Evolutionary conservation across 2,888 invertebrate genomes (phyloP).

Genomic region (Stratiomys singularior): DNA sequence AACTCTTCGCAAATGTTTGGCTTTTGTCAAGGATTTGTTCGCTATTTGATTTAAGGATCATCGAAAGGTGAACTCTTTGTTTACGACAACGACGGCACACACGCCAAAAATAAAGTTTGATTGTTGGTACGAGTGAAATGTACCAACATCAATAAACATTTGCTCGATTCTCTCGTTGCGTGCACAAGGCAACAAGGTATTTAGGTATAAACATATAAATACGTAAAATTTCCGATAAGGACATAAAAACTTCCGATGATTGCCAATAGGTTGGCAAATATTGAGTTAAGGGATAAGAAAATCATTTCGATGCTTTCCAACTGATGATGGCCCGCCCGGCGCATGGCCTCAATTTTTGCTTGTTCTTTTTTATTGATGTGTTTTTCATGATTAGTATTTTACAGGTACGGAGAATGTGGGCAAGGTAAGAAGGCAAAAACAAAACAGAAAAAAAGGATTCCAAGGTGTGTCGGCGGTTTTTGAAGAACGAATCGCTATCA

Average conservation of each 20-base stretch:
- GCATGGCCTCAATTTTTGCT: neutral
- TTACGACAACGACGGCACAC: slow-evolving; percentile 20
- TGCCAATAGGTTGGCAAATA: slow-evolving; percentile 42
- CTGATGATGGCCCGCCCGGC: neutral
- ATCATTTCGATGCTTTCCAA: slow-evolving; percentile 26
- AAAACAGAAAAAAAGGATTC: too few species aligned
- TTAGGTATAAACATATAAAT: slow-evolving; percentile 5
- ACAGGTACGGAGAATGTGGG: neutral
- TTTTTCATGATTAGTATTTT: neutral
- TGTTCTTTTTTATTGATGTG: neutral
- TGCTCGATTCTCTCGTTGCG: neutral
- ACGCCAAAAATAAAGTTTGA: neutral
- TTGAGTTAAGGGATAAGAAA: slow-evolving; percentile 40
- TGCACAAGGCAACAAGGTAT: too few species aligned
- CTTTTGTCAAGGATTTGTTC: slow-evolving; percentile 42
- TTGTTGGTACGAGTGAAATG: neutral
- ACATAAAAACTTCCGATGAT: slow-evolving; percentile 46
- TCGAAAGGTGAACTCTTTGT: slow-evolving; percentile 45
- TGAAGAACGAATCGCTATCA: neutral
- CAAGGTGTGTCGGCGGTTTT: neutral
- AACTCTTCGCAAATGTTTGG: slow-evolving; percentile 27
- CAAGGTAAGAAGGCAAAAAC: neutral
- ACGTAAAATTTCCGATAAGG: slow-evolving; percentile 40
- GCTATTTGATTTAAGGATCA: slow-evolving; percentile 44
- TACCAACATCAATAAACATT: slow-evolving; percentile 36